These are phyloP conservation scores for Drosophila bocki DNA, from an alignment of 1,140 invertebrate species.

Conservation along the genomic window DNA sequence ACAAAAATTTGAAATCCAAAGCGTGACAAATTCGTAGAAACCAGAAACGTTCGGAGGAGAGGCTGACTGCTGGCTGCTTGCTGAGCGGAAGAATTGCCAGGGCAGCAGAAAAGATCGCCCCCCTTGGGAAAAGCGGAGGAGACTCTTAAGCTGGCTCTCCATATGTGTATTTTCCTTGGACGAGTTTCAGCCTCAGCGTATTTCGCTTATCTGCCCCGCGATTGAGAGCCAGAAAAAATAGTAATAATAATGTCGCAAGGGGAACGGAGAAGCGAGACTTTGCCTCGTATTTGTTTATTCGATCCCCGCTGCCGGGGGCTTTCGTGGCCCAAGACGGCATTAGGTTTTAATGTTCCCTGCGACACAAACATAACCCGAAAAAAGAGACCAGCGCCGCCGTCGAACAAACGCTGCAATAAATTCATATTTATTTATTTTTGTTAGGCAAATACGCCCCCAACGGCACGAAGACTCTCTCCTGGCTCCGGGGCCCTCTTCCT, in stretches of 20 bases:
- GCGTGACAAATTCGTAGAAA: constrained; percentile 80
- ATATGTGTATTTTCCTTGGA: constrained; percentile 18
- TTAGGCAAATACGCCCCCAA: constrained; percentile 83
- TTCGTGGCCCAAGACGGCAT: constrained; percentile 49
- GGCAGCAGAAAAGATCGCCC: constrained; percentile 64
- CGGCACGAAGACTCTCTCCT: constrained; percentile 38
- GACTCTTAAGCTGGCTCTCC: constrained; percentile 13
- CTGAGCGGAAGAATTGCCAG: constrained; percentile 58
- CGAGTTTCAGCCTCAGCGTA: constrained; percentile 37
- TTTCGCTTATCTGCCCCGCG: constrained; percentile 60
- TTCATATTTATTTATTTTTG: constrained; percentile 83
- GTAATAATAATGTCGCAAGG: constrained; percentile 37
- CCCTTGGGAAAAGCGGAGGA: constrained; percentile 25
- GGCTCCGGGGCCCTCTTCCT: constrained; percentile 32
- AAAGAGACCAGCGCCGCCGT: constrained; percentile 34
- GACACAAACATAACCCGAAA: constrained; percentile 35
- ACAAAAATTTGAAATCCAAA: constrained; percentile 80
- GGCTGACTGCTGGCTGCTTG: constrained; percentile 7
- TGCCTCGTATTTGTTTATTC: constrained; percentile 71
- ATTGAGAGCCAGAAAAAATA: constrained; percentile 28
- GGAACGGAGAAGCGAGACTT: constrained; percentile 19
- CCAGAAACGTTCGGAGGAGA: constrained; percentile 31
- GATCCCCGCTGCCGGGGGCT: constrained; percentile 48
- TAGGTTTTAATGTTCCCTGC: constrained; percentile 71
- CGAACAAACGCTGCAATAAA: constrained; percentile 76